A percentile compares a stretch with the other conserved stretches of the same genome.
Conservation (phyloP, 2,113 vertebrate species). For the Cairina moschata region DNA sequence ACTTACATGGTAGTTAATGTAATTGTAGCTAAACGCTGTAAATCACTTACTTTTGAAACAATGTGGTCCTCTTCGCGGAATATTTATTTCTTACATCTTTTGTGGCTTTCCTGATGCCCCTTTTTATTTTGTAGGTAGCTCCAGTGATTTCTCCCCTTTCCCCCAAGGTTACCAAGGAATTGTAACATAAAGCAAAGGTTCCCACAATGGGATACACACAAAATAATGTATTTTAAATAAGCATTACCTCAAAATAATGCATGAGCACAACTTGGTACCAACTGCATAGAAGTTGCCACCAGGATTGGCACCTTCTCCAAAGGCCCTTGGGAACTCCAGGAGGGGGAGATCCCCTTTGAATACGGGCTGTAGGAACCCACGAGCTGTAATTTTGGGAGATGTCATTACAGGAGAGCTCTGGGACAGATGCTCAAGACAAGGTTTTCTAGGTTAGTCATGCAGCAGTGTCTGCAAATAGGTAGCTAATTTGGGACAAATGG, state of each 20-base stretch:
- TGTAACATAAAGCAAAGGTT: not conserved
- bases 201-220: not conserved
- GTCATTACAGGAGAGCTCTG: not conserved
- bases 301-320: not conserved
- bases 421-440: not conserved
- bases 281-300: fast-evolving
- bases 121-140: not conserved
- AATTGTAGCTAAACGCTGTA: conserved; percentile 49
- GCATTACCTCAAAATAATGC: not conserved
- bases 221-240: not conserved
- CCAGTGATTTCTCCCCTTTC: not conserved
- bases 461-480: not conserved
- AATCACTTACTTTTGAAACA: conserved; percentile 31
- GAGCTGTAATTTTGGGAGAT: not conserved
- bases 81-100: not conserved
- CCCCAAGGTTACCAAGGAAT: not conserved
- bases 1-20: conserved; percentile 32
- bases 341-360: not conserved
- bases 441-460: not conserved
- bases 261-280: not conserved
- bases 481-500: not conserved
- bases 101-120: not conserved
- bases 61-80: not conserved
- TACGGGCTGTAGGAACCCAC: not conserved
- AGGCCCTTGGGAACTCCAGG: not conserved